Evolutionary conservation across 1,140 invertebrate species (phyloP).

Genomic region (Polyergus mexicanus): DNA sequence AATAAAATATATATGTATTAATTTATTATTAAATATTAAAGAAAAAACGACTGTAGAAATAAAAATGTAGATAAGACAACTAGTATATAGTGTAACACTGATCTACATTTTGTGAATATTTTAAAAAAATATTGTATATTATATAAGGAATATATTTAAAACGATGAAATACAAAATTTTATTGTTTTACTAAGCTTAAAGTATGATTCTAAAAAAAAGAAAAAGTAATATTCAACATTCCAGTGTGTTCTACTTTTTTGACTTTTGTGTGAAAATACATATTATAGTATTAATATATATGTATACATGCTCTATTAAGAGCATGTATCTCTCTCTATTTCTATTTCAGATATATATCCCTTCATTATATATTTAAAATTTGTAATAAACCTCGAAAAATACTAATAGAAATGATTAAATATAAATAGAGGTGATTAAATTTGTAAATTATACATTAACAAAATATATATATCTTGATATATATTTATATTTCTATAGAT

Average conservation of each 20-base stretch:
- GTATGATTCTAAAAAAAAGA: conserved; percentile 4
- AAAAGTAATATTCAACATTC: conserved; percentile 12
- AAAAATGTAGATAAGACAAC: neutral
- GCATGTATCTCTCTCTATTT: neutral
- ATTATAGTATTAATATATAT: neutral
- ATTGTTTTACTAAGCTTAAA: neutral
- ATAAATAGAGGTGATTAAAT: neutral
- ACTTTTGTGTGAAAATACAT: neutral
- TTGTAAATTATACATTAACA: neutral
- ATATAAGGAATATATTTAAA: conserved; percentile 29
- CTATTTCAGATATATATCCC: neutral
- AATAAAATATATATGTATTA: conserved; percentile 1
- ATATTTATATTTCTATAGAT: conserved; percentile 12
- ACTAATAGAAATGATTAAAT: neutral
- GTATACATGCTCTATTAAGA: neutral
- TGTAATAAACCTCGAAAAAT: conserved; percentile 3
- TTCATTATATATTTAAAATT: neutral
- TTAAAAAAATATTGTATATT: conserved; percentile 2
- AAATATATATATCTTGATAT: neutral
- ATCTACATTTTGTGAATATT: conserved; percentile 7
- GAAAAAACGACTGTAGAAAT: conserved; percentile 14
- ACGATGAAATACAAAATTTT: neutral
- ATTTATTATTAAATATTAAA: conserved; percentile 8
- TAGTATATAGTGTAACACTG: neutral
- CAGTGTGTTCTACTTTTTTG: neutral